Evolutionary conservation across 2,797 vertebrate species (phyloP), one percentile per base, ranked within the genome.

Genomic region (Rhinichthys osculus): DNA sequence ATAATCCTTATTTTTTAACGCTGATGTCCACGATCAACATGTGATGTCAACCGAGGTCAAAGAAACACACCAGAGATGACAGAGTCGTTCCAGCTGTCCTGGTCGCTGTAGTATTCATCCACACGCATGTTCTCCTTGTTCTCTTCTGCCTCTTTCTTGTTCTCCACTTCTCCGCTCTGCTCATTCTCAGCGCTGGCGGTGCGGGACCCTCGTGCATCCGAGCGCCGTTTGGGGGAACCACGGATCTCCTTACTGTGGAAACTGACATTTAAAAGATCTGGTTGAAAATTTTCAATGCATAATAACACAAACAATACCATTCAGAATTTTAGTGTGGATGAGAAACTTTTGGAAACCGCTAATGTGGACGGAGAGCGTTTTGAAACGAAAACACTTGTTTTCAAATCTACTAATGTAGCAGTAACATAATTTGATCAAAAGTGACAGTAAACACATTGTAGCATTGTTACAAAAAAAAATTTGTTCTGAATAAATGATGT

Each of bases 81-180:
- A 0, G 97, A 99, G 85, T 97, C 97, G 0, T 99, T 98, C 94
- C 98, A 96, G 87, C 95, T 96, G 88, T 99, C 98, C 89, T 96
- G 97, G 54, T 99, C 97, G 13, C 91, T 95, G 92, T 96, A 92
- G 86, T 96, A 97, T 0, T 97, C 93, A 38, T 95, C 96, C 93
- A 97, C 91, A 21, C 96, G 94, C 93, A 98, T 89, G 92, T 99
- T 99, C 93, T 99, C 98, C 93, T 99, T 99, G 94, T 99, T 97
- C 94, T 99, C 98, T 27, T 99, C 98, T 0, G 95, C 97, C 87
- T 96, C 96, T 85, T 96, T 96, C 90, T 93, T 94, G 89, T 86
- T 90, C 69, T 94, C 94, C 0, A 85, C 77, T 84, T 94, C 94
- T 10, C 89, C 89, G 0, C 82, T 59, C 0, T 93, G 92, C 66